Base-by-base conservation (phyloP, 2,113 vertebrate species). In the Oryctolagus cuniculus region DNA sequence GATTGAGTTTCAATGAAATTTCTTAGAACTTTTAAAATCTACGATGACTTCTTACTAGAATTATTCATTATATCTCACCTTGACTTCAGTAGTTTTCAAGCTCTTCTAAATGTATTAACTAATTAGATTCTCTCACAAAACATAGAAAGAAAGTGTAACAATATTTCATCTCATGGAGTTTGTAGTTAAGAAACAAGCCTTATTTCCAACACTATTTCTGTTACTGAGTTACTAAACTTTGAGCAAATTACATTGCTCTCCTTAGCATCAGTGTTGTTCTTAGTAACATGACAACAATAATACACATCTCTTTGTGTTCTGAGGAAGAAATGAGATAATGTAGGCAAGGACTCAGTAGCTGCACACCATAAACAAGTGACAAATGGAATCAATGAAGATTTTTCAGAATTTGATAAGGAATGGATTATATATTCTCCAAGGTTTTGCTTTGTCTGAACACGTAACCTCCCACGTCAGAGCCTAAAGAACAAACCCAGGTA, bases 81-180 rank as follows among this genome's bases (percentile, higher is more conserved):
- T 88, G 44, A 85, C 85, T 81, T 38, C 44, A 81, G 7, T 74
- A 29, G 36, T 36, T 95, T 93, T 86, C 9, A 89, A 85, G 13
- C 25, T 91, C 15, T 91, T 91, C 74, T 75, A 81, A 80, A 81
- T 81, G 11, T 1, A 58, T 63, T 88, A 36, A 55, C 66, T 84
- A 70, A 82, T 31, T 81, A 63, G 44, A 58, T 86, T 90, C 34
- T 93, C 29, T 93, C 19, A 87, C 6, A 25, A 93, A 77, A 72
- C 29, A 84, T 25, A 61, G 66, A 83, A 67, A 93, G 25, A 72
- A 22, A 83, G 25, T 91, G 38, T 80, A 69, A 75, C 3, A 69
- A 63, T 89, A 82, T 74, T 95, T 80, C 72, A 77, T 74, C 24
- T 69, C n/a, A 70, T 44, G 51, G 13, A 49, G 87, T 88, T 91